Base-by-base conservation (phyloP, 2,113 vertebrate genomes). In the Podilymbus podiceps region DNA sequence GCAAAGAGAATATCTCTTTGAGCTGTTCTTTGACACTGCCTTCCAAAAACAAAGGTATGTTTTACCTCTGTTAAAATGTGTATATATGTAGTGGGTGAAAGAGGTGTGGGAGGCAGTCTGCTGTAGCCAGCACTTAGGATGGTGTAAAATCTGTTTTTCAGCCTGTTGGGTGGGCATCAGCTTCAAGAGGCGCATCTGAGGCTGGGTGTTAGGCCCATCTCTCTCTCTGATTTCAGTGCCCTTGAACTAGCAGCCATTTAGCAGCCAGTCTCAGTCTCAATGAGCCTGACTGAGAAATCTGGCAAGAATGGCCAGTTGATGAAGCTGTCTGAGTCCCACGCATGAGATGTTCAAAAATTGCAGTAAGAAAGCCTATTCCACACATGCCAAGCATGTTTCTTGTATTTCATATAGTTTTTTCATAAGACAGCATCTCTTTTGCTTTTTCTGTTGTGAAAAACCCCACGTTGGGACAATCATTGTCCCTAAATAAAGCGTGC, bases 181-280 rank as follows among this genome's bases (percentile, higher is more conserved):
- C 42, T 15, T 33, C 25, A 9, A 25, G 52, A 72, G 63, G 28
- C 20, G 30, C 22, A 8, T 7, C 27, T 4, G 35, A 44, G 60
- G 25, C 28, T 20, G 38, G 1, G 12, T 2, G 2, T 53, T 33
- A 2, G 2, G 30, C 50, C 52, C 31, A 62, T 23, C 63, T 25
- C 46, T 3, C 50, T 8, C 55, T 19, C 28, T 62, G 13, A 4
- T 25, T 10, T 6, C 16, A 6, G 50, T 30, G 46, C 76, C 49
- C 12, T 21, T 14, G 6, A 53, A 12, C 33, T 20, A 15, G 68
- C 35, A 58, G 88, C 69, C 74, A 3, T 20, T 44, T 52, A 52
- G 72, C 16, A 33, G 42, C n/a, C 44, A 8, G 13, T 3, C 5
- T 20, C 15, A 19, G 13, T 3, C 5, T 20, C 15, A 19, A 0